Evolutionary conservation across 2,888 invertebrate genomes (phyloP), one percentile per base, ranked within the genome.

Genomic region (Brachynemurus nebulosus): DNA sequence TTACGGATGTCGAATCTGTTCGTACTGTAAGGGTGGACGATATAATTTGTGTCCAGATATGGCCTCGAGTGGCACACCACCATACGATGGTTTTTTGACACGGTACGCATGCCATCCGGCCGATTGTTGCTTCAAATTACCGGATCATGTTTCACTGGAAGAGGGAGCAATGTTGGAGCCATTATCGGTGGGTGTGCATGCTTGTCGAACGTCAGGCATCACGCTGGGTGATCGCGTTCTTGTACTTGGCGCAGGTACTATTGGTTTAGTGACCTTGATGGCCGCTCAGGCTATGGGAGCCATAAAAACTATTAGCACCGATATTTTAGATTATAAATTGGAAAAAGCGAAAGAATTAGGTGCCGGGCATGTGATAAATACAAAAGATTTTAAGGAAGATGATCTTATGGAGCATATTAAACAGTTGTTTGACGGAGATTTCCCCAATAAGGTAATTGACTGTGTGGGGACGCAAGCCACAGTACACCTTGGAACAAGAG

Each of bases 101-200:
- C 73, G 85, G 55, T 95, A 76, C 63, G 93, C 90, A 64, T 80
- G 80, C 33, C 96, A 96, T 58, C 83, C 89, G 4, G 88, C 86
- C 6, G 88, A 89, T 62, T 90, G 86, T 63, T 90, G 90, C 57
- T 83, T 71, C 66, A 89, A 88, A 83, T 83, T 97, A 20, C 96
- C 96, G 0, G 83, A 89, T 55, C 76, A 92, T 64, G 83, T 97
- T 36, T 74, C 76, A 1, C 76, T 90, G 67, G 95, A 95, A 59
- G 96, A 97, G 63, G 96, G 91, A 2, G 95, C 96, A 0, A 60
- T 97, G 1, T 65, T 95, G 52, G 96, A 97, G 62, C 97, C 97
- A 0, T 66, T 97, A 9, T 79, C 92, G 0, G 95, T 96, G 19
- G 96, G 84, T 7, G 86, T 96, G 0, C 92, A 95, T 66, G 91